Conservation (phyloP, 2,888 invertebrate species). For the Alloscopus bannaensis region DNA sequence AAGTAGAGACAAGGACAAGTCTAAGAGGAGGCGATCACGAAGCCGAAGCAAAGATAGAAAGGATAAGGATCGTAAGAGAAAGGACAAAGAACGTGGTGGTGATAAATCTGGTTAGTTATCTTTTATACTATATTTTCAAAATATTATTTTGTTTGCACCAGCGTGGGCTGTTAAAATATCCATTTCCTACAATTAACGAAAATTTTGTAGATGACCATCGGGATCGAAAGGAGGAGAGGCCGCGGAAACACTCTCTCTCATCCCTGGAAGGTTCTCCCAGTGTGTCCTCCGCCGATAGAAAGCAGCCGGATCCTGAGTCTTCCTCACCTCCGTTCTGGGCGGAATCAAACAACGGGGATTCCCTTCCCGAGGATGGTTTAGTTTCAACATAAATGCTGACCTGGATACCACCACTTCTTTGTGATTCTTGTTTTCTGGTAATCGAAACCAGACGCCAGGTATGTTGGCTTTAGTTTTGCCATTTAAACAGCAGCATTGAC, state of each 20-base stretch:
- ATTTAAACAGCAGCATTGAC: no score
- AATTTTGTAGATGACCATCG: constrained; percentile 29
- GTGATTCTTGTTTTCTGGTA: constrained; percentile 48
- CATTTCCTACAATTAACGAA: no score
- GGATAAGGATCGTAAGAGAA: constrained; percentile 33
- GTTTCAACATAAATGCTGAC: constrained; percentile 14
- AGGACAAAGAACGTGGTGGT: constrained; percentile 39
- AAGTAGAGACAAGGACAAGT: constrained; percentile 57
- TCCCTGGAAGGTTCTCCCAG: constrained; percentile 24
- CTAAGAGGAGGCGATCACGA: constrained; percentile 55
- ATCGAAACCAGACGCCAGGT: constrained; percentile 50
- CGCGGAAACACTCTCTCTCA: constrained; percentile 16
- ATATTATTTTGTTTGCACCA: no score
- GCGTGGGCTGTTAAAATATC: no score
- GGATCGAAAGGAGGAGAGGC: constrained; percentile 26
- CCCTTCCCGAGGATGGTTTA: constrained; percentile 1
- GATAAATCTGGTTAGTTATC: constrained; percentile 15
- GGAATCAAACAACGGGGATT: constrained; percentile 18
- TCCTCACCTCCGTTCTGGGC: background rate
- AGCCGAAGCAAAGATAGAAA: constrained; percentile 59
- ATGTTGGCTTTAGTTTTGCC: constrained; percentile 42
- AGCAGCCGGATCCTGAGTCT: background rate
- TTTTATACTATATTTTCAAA: background rate
- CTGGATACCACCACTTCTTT: constrained; percentile 3
- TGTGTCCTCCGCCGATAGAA: background rate